These are phyloP conservation scores for Cistogaster globosa DNA, from an alignment of 2,888 invertebrate species.

Conservation along the genomic window DNA sequence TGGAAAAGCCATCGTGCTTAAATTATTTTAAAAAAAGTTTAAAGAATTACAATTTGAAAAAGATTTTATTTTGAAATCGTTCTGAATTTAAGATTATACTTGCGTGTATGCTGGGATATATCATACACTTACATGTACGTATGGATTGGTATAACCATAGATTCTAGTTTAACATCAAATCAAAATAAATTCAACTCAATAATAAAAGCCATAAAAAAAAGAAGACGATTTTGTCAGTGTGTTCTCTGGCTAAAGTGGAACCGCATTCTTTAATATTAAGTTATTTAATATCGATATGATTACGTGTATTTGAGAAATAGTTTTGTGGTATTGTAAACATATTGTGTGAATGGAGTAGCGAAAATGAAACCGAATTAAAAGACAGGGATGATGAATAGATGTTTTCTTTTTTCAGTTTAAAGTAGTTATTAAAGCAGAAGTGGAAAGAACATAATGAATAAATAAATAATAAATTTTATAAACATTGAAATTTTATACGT, in stretches of 20 bases:
- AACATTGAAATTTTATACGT: no score
- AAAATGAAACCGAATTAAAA: background rate
- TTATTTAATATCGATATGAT: background rate
- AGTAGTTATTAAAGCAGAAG: no score
- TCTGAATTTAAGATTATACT: no score
- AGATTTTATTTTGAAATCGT: no score
- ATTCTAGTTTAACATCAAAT: background rate
- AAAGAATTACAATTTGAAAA: no score
- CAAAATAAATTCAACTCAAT: slow-evolving; percentile 46
- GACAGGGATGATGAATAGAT: background rate
- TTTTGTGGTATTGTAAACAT: slow-evolving; percentile 55
- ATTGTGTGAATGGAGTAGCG: slow-evolving; percentile 24
- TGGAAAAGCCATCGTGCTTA: no score
- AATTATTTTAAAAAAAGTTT: no score
- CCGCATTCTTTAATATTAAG: slow-evolving; percentile 1
- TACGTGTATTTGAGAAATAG: slow-evolving; percentile 28
- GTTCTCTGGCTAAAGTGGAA: slow-evolving; percentile 17
- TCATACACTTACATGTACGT: background rate
- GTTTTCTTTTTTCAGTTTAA: no score
- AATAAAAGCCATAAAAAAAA: slow-evolving; percentile 60
- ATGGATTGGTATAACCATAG: background rate
- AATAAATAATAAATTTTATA: no score
- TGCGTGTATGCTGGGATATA: no score
- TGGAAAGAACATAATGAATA: no score
- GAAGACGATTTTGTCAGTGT: slow-evolving; percentile 10